Evolutionary conservation across 2,113 vertebrate species (phyloP), one percentile per base, ranked within the genome.

Genomic region (Sinosuthora webbiana): DNA sequence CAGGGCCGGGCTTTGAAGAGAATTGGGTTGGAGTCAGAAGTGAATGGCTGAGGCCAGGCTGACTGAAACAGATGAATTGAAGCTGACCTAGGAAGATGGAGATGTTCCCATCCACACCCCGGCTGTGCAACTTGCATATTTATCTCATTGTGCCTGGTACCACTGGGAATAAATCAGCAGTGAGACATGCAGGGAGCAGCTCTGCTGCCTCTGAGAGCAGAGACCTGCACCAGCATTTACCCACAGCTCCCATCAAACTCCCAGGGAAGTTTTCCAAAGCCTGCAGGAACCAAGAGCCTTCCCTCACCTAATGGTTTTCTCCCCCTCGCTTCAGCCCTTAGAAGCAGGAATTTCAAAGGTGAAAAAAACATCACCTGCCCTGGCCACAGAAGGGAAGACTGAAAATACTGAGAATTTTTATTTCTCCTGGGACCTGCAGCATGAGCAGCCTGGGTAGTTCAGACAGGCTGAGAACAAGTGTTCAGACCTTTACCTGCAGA

Each of bases 111-210:
- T 91, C 90, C 65, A 3, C 70, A 95, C 67, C 87, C 62, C 0
- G 5, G 75, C 57, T 94, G 53, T 87, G 89, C 87, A 25, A 31
- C 87, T 85, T 87, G 87, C 67, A 57, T 96, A 70, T 93, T 97
- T 87, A 94, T 91, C 87, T 95, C 28, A 1, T 13, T 16, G 77
- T 93, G 87, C 68, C 82, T 0, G 3, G 6, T 87, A 70, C 95
- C 84, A 7, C 59, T 74, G 84, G 91, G 92, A 95, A 93, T 95
- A 96, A 93, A 95, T 91, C 87, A 94, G 45, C 53, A 84, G 50
- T 4, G 18, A 91, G 74, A 57, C 24, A 22, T 2, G 10, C 35
- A 42, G 5, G 25, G 89, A 89, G 87, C 45, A 39, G 78, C 80
- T 82, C 42, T 3, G 5, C 60, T 31, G 52, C 60, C 59, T 83